Percentiles rank a stretch among this genome's conserved stretches.
These are phyloP conservation scores for Ctena decussata DNA, from an alignment of 2,888 invertebrate species.

Conservation along the genomic window DNA sequence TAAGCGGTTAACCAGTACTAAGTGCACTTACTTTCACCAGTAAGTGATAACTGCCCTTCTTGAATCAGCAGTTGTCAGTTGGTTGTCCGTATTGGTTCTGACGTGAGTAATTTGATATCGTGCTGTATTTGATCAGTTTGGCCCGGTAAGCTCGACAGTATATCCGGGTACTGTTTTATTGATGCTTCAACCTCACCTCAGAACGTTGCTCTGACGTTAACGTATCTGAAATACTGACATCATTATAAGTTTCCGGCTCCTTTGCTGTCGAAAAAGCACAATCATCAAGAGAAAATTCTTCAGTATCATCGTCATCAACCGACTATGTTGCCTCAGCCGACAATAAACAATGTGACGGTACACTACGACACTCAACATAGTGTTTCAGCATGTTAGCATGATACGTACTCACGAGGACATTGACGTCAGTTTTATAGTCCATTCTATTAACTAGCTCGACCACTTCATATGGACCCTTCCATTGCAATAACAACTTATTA, in stretches of 20 bases:
- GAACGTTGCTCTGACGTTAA: neutral
- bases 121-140: too few species aligned
- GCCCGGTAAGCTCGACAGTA: neutral
- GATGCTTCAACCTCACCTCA: too few species aligned
- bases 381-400: too few species aligned
- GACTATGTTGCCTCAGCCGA: neutral
- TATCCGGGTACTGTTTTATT: neutral
- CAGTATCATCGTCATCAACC: neutral
- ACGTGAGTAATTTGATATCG: neutral
- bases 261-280: neutral
- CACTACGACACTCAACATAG: neutral
- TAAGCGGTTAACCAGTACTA: too few species aligned
- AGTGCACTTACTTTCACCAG: too few species aligned
- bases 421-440: neutral
- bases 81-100: neutral
- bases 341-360: neutral
- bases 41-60: too few species aligned
- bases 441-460: too few species aligned
- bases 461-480: too few species aligned
- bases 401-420: neutral
- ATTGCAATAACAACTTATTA: too few species aligned
- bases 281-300: neutral
- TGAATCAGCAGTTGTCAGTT: too few species aligned
- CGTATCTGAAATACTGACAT: neutral
- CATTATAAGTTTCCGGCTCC: neutral